These are phyloP conservation scores for Dasyornis broadbenti DNA, from an alignment of 2,113 vertebrate genomes.

Conservation along the genomic window DNA sequence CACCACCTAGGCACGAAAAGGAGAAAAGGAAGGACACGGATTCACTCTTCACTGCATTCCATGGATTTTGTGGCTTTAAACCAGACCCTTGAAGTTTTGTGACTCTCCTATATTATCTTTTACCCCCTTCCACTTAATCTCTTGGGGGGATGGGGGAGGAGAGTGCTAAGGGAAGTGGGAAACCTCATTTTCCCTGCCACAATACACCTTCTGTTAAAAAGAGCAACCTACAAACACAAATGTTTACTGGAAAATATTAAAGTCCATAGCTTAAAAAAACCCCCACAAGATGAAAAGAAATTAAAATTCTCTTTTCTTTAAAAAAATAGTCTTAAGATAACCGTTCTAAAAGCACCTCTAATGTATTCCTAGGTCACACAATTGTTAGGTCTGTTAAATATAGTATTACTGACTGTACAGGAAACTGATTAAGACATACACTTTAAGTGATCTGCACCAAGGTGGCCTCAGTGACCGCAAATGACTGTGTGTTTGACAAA, in stretches of 20 bases:
- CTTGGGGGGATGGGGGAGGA: neutral
- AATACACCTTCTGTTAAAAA: slow-evolving; percentile 36
- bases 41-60: slow-evolving; percentile 53
- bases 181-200: slow-evolving; percentile 56
- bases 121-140: slow-evolving; percentile 38
- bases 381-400: slow-evolving; percentile 75
- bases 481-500: slow-evolving; percentile 83
- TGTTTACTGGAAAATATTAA: slow-evolving; percentile 35
- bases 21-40: slow-evolving; percentile 37
- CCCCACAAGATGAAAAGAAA: neutral
- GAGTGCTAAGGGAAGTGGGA: neutral
- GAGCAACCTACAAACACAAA: neutral
- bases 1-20: slow-evolving; percentile 55
- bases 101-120: slow-evolving; percentile 49
- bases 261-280: neutral
- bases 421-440: slow-evolving; percentile 85
- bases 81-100: slow-evolving; percentile 66
- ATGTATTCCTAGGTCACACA: slow-evolving; percentile 65
- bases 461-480: slow-evolving; percentile 82
- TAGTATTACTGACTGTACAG: slow-evolving; percentile 74
- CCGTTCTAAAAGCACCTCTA: slow-evolving; percentile 58
- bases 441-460: slow-evolving; percentile 82
- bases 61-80: slow-evolving; percentile 65
- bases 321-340: slow-evolving; percentile 10
- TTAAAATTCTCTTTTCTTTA: neutral